Evolutionary conservation across 2,797 vertebrate genomes (phyloP), one percentile per base, ranked within the genome.

Genomic region (Alauda arvensis): DNA sequence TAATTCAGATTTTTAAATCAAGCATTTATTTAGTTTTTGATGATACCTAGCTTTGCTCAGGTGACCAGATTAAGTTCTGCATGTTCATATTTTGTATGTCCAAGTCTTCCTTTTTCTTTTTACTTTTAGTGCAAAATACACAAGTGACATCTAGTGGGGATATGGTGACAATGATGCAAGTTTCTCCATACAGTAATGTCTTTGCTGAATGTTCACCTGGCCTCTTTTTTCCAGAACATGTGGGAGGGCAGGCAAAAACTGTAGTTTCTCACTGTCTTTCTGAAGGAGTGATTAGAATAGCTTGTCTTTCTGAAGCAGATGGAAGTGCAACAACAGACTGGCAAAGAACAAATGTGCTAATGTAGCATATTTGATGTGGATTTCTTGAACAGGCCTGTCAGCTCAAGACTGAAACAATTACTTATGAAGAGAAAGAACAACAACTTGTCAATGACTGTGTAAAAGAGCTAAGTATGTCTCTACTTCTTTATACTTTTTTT

Each of bases 361-460:
- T 13, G 15, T 46, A 14, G 63, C 49, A 12, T 82, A 31, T 93
- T 92, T 96, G 72, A 85, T 95, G 67, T 48, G 70, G 65, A 68
- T 87, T 85, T 85, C 80, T 89, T 89, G 42, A 86, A 78, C 81
- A 99, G 99, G 99, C 99, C 40, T 99, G 96, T 92, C 98, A 99
- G 89, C 96, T 99, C 94, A 98, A 99, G 97, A 99, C 98, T 0
- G 99, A 99, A 97, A 99, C 99, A 6, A 98, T 99, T 93, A 98
- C 97, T 11, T 99, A 99, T 1, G 99, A 99, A 92, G 99, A 99
- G 87, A 99, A 99, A 83, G 99, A 99, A 74, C 99, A 99, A 93
- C 99, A 99, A 59, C 97, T 99, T 95, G 99, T 99, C 85, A 99
- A 98, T 37, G 99, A 99, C 96, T 99, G 99, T 66, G 99, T 99